phyloP scores from a whole-genome alignment of 2,797 vertebrate species.

The Hybognathus amarus region DNA sequence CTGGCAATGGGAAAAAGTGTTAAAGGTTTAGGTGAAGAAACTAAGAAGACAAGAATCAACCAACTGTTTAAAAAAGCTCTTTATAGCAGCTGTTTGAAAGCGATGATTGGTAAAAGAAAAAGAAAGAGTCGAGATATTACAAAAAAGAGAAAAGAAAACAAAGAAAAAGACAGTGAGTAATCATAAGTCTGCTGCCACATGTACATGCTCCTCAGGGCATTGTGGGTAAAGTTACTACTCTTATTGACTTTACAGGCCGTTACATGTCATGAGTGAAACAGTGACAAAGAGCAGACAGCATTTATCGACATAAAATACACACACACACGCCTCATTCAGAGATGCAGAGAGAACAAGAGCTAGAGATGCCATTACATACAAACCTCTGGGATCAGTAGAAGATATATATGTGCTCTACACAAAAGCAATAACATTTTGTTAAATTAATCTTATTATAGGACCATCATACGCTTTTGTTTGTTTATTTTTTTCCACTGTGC shows the following conservation, averaged over 20 bases:
- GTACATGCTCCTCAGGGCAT: slow-evolving; percentile 13
- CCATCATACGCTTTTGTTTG: not conserved
- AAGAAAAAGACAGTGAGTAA: slow-evolving; percentile 23
- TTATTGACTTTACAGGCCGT: slow-evolving; percentile 26
- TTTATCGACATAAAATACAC: slow-evolving; percentile 11
- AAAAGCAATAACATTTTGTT: not conserved
- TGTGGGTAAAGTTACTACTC: slow-evolving; percentile 25
- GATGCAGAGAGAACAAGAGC: not conserved
- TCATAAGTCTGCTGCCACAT: slow-evolving; percentile 12
- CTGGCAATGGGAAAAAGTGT: not conserved
- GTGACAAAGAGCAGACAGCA: slow-evolving; percentile 24
- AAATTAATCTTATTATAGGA: not conserved
- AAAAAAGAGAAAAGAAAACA: slow-evolving; percentile 15
- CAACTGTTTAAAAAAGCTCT: slow-evolving; percentile 32
- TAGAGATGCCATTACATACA: not conserved
- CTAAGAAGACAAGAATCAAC: slow-evolving; percentile 37
- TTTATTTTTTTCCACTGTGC: not conserved
- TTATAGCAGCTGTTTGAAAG: slow-evolving; percentile 46
- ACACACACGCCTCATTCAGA: not conserved
- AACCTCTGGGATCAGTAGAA: not conserved
- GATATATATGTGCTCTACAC: not conserved
- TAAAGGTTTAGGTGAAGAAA: not conserved
- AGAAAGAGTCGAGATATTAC: slow-evolving; percentile 10
- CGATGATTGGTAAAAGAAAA: slow-evolving; percentile 23
- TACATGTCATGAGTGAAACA: slow-evolving; percentile 14